phyloP scores from a whole-genome alignment of 2,113 vertebrate species.

The Gymnarchus niloticus region DNA sequence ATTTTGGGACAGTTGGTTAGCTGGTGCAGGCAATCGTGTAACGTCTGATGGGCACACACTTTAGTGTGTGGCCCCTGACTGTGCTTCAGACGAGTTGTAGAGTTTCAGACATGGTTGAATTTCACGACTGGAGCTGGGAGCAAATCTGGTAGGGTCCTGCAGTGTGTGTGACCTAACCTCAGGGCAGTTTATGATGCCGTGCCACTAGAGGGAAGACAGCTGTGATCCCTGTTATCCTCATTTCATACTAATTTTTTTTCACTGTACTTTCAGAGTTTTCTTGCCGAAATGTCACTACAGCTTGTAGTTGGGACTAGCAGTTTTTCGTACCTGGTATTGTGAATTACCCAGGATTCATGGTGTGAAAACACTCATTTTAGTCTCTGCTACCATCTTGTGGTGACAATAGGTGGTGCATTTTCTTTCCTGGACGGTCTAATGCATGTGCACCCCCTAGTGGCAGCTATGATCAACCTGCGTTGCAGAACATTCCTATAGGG shows the following conservation, averaged over 20 bases:
- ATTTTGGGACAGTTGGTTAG: too few species aligned
- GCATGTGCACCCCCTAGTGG: neutral
- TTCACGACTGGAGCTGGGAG: too few species aligned
- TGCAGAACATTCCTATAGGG: neutral
- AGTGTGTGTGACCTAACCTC: too few species aligned
- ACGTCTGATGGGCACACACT: too few species aligned
- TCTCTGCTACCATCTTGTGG: constrained; percentile 50
- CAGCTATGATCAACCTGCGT: neutral
- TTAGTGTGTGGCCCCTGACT: too few species aligned
- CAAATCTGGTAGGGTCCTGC: too few species aligned
- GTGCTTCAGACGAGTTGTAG: too few species aligned
- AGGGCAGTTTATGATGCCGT: neutral
- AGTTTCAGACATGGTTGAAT: too few species aligned
- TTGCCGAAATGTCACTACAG: neutral
- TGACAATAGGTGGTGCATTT: neutral
- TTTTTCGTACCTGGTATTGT: neutral
- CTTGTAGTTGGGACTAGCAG: neutral
- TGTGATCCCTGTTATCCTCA: neutral
- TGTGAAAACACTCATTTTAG: neutral
- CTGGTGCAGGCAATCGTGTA: too few species aligned
- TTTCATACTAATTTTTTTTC: neutral
- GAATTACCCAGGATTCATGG: neutral
- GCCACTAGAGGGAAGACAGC: neutral
- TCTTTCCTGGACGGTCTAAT: neutral
- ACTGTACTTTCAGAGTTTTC: neutral